phyloP scores from a whole-genome alignment of 2,888 invertebrate genomes.

The Minunthozetes semirufus region DNA sequence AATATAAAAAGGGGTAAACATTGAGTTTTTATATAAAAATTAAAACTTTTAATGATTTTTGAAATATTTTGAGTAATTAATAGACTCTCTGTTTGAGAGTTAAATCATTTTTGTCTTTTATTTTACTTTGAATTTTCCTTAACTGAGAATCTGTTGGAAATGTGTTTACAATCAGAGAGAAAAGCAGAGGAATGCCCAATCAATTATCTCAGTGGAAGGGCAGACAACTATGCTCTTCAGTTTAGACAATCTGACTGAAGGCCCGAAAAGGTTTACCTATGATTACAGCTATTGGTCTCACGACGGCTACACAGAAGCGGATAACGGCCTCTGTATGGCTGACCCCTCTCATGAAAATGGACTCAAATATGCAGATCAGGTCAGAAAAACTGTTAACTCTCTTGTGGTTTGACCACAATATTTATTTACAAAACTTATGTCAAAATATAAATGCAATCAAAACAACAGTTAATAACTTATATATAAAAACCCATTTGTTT shows the following conservation, averaged over 20 bases:
- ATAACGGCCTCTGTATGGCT: slow-evolving; percentile 48
- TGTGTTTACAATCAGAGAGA: slow-evolving; percentile 52
- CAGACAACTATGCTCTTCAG: slow-evolving; percentile 50
- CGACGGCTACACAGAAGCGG: slow-evolving; percentile 52
- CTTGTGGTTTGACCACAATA: too few relatives aligned
- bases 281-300: slow-evolving; percentile 57
- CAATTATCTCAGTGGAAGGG: slow-evolving; percentile 52
- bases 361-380: slow-evolving; percentile 54
- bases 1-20: not conserved
- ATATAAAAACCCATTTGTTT: too few relatives aligned
- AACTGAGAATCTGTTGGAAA: not conserved
- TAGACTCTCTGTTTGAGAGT: too few relatives aligned
- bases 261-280: slow-evolving; percentile 52
- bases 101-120: not conserved
- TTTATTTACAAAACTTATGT: too few relatives aligned
- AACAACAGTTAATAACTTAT: too few relatives aligned
- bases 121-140: not conserved
- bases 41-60: too few relatives aligned
- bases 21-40: too few relatives aligned
- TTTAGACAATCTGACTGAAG: slow-evolving; percentile 49
- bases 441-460: too few relatives aligned
- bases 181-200: slow-evolving; percentile 51
- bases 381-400: slow-evolving; percentile 40
- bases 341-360: slow-evolving; percentile 50
- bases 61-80: too few relatives aligned